These are phyloP conservation scores for Seira ritae DNA, from an alignment of 2,888 invertebrate genomes.

Conservation along the genomic window DNA sequence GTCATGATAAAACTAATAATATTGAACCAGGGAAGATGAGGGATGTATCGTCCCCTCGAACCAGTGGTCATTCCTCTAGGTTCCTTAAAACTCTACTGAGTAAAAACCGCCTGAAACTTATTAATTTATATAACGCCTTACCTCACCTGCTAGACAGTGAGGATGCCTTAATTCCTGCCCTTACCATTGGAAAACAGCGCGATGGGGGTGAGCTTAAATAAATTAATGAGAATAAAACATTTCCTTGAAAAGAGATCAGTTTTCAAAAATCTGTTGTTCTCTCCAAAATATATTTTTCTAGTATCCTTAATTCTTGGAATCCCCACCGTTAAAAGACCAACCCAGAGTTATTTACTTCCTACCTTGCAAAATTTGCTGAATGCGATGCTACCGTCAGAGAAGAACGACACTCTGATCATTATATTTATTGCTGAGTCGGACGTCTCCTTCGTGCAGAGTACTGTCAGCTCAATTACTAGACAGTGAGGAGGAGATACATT, in stretches of 20 bases:
- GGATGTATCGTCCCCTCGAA: conserved; percentile 27
- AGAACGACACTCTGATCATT: conserved; percentile 88
- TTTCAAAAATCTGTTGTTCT: conserved; percentile 11
- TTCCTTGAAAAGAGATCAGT: neutral
- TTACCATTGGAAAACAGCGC: conserved; percentile 84
- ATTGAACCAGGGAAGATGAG: conserved; percentile 18
- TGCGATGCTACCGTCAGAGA: conserved; percentile 84
- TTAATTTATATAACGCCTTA: conserved; percentile 84
- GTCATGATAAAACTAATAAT: conserved; percentile 48
- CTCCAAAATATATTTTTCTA: too few species aligned
- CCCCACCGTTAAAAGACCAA: conserved; percentile 92
- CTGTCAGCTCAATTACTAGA: conserved; percentile 72
- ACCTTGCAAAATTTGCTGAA: conserved; percentile 90
- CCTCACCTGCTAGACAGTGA: conserved; percentile 90
- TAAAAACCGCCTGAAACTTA: conserved; percentile 67
- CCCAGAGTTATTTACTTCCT: conserved; percentile 89
- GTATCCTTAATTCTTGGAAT: conserved; percentile 91
- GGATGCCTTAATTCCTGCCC: conserved; percentile 86
- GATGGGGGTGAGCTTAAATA: conserved; percentile 78
- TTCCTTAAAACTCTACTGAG: conserved; percentile 50
- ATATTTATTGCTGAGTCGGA: conserved; percentile 88
- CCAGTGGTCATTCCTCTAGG: conserved; percentile 43
- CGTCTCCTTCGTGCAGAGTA: conserved; percentile 71
- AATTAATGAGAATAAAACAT: neutral
- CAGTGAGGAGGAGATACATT: too few species aligned